phyloP scores from a whole-genome alignment of 53 echinoderm and acorn worm species.

The Crossaster papposus region DNA sequence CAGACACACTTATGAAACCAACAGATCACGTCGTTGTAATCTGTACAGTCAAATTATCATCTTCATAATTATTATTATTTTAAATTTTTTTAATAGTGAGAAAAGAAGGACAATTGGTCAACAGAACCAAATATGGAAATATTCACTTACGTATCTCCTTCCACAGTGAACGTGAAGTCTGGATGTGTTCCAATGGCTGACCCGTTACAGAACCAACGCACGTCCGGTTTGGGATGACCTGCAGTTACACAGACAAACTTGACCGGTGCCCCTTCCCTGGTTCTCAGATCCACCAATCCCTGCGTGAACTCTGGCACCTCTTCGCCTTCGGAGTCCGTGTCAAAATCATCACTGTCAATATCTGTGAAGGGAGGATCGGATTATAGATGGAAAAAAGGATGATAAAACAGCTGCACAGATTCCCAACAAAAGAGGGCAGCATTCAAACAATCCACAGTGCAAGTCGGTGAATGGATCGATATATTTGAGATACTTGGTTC shows the following conservation, averaged over 20 bases:
- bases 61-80: not conserved
- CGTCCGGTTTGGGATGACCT: constrained; percentile 30
- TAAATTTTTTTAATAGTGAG: not conserved
- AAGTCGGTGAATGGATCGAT: not conserved
- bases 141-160: constrained; percentile 49
- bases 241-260: constrained; percentile 45
- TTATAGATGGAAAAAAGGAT: not conserved
- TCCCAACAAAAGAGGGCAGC: constrained; percentile 40
- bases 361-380: constrained; percentile 34
- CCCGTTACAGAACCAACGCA: constrained; percentile 55
- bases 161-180: constrained; percentile 10
- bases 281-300: constrained; percentile 6
- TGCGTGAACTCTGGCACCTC: constrained; percentile 53
- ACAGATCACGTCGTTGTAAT: too few relatives aligned
- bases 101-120: not conserved
- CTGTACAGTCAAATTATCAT: not conserved
- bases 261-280: constrained; percentile 34
- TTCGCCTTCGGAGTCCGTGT: constrained; percentile 49
- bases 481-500: not conserved
- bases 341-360: constrained; percentile 52
- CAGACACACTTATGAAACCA: too few relatives aligned
- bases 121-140: not conserved
- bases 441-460: not conserved
- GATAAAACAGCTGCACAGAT: too few relatives aligned
- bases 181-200: constrained; percentile 6